These are phyloP conservation scores for Heliothis subflexa DNA, from an alignment of 1,140 invertebrate species.

Conservation along the genomic window DNA sequence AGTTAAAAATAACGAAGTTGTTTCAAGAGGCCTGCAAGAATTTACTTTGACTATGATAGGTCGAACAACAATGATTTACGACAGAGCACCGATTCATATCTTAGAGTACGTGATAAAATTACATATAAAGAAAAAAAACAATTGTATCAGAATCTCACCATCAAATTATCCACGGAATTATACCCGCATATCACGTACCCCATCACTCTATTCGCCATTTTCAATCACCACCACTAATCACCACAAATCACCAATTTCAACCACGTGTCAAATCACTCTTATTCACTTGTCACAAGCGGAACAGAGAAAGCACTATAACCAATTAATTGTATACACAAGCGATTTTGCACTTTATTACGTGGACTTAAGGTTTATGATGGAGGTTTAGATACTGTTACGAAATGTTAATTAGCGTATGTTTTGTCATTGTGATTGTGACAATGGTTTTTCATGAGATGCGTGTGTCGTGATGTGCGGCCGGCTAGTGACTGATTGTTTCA, in stretches of 20 bases:
- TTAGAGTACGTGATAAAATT: no score
- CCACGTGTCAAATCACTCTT: conserved; percentile 32
- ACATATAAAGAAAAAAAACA: neutral
- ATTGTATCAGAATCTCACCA: conserved; percentile 63
- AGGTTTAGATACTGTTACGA: conserved; percentile 17
- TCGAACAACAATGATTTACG: no score
- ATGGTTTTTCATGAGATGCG: conserved; percentile 23
- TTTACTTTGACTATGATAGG: no score
- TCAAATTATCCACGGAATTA: conserved; percentile 80
- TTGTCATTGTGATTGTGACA: conserved; percentile 40
- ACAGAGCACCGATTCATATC: no score
- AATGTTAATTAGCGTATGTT: conserved; percentile 35
- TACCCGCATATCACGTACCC: conserved; percentile 84
- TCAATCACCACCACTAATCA: conserved; percentile 53
- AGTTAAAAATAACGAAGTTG: no score
- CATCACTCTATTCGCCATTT: conserved; percentile 80
- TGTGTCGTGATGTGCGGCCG: conserved; percentile 37
- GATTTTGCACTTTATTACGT: conserved; percentile 24
- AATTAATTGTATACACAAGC: conserved; percentile 39
- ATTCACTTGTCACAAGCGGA: conserved; percentile 32
- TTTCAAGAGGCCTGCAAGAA: no score
- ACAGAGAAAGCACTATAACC: conserved; percentile 46
- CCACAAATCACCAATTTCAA: conserved; percentile 32
- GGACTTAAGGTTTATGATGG: conserved; percentile 14
- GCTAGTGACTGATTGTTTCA: conserved; percentile 46